Base-by-base conservation (phyloP, 2,888 invertebrate genomes). In the Harpagoxenus sublaevis region DNA sequence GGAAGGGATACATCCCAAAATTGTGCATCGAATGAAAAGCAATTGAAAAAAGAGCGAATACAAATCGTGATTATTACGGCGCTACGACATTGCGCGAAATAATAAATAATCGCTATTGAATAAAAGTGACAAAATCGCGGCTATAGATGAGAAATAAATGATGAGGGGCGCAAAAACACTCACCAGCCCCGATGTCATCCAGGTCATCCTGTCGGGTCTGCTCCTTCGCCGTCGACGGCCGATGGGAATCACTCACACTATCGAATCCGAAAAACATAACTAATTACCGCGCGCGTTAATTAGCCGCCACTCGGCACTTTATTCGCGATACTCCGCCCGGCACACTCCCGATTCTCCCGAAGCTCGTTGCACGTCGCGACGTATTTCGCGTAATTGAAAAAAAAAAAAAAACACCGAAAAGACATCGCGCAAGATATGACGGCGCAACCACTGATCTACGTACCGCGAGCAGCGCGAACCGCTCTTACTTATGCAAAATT, bases 281-380 rank as follows among this genome's bases (percentile, higher is more conserved):
- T 68, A 68, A 77, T 68, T 77, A 77, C 6, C 42, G 53, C 53
- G 28, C 53, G 23, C 39, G 18, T 51, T 77, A 77, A 77, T 53
- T 77, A 42, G 66, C 53, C 23, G 51, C 23, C 48, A 39, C 39
- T 74, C n/a, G 23, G 42, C 31, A 60, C 12, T 51, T 65, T n/a
- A 53, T 12, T 18, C 23, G 2, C 35, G 18, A 71, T 15, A 6
- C 18, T 53, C 18, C 12, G 9, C 4, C 18, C 65, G 48, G 4
- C 51, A 10, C 15, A 10, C 15, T 42, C 3, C 35, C 35, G 35
- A 35, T 35, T 35, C 35, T 6, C 35, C 35, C 28, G 57, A 6
- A 8, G 28, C 8, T 53, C 28, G 23, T 42, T 12, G 9, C 45
- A 39, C 23, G 5, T 28, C 42, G 18, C 23, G n/a, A 39, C n/a